Base-by-base conservation (phyloP, 2,113 vertebrate species). In the Copsychus sechellarum region DNA sequence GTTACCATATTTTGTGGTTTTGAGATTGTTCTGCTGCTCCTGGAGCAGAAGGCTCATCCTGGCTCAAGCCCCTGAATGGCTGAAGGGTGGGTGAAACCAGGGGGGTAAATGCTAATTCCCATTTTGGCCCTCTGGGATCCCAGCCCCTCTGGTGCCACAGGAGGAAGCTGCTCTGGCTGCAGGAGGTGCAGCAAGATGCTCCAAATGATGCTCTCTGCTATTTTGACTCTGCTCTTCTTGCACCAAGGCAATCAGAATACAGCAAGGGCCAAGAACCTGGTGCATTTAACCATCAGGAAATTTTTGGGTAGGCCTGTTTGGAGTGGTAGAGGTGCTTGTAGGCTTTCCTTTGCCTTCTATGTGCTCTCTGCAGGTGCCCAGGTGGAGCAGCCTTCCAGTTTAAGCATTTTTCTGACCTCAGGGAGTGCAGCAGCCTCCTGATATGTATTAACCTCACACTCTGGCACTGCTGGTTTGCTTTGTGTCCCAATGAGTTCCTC, bases 81-180 rank as follows among this genome's bases (percentile, higher is more conserved):
- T 61, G 12, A 76, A 86, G 57, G n/a, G 21, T n/a, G 40, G 22
- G 14, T 60, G 57, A 65, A 90, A 67, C 12, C 16, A 28, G 22
- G 23, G 61, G 28, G 6, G 14, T 14, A 67, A 78, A 81, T n/a
- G 26, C 26, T 56, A 38, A 36, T 64, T 74, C 33, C 11, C 2
- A 0, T 31, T 43, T 72, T 43, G 70, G 5, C 9, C 25, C 40
- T 42, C 42, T 56, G 22, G 36, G 26, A 10, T 71, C 91, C 47
- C 47, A 62, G 34, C 18, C n/a, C 14, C 67, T 72, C 25, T 3
- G 2, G 23, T 50, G 66, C 22, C 8, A 2, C 0, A 0, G 69
- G 34, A 85, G 83, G 77, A 91, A 60, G 57, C 80, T 76, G 40
- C 48, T 91, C 34, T 71, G 81, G 80, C 86, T 89, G 69, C 83